Base-by-base conservation (phyloP, 2,113 vertebrate species). In the Girardinichthys multiradiatus region DNA sequence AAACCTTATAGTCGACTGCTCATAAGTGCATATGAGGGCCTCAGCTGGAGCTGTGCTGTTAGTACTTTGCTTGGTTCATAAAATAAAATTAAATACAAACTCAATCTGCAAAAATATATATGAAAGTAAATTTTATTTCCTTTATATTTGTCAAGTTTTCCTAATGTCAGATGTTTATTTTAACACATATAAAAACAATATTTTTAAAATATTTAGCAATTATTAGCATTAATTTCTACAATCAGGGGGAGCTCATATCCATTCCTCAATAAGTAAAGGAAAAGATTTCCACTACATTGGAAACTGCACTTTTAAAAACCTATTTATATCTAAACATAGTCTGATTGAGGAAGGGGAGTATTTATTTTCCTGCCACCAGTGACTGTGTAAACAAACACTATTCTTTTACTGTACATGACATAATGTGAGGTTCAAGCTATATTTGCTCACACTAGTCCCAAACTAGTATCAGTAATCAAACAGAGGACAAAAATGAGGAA, bases 381-480 rank as follows among this genome's bases (percentile, higher is more conserved):
- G 85, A 82, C 76, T 85, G 33, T 74, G 68, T 87, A 86, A 87
- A 91, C 86, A 83, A 86, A 87, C 35, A 10, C 74, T 68, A 70
- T 82, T 71, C 81, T 74, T 79, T 83, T 70, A 86, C 74, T 70
- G 81, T 24, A 68, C 72, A 75, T 72, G 74, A 81, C 74, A 68
- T 81, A 70, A 82, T 67, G 78, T 75, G 81, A 84, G 76, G 71
- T 64, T 68, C 30, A 70, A 74, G 68, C 45, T 54, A 69, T 33
- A 77, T 83, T 54, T 74, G 74, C 74, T 82, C 86, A 71, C 86
- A 81, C 85, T 63, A 72, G 73, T 87, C 63, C 66, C 68, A 70
- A 74, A 85, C 79, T 87, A 77, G 80, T 70, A 19, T 28, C 73
- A 61, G 70, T 78, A 89, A 87, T 84, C 84, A 90, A 64, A 79